phyloP scores from a whole-genome alignment of 2,888 invertebrate genomes.

The Dendrolimus houi region DNA sequence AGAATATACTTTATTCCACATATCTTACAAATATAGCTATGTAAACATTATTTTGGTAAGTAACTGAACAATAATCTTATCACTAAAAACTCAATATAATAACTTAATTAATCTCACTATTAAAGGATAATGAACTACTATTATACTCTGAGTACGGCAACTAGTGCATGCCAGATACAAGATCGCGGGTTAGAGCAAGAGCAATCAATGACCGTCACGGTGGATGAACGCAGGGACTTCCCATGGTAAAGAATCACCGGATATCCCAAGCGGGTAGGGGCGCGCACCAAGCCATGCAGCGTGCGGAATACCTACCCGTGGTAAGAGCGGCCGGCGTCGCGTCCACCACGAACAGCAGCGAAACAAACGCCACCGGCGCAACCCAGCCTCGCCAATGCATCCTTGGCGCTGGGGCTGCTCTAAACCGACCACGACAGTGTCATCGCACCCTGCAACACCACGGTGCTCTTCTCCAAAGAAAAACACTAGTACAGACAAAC shows the following conservation, averaged over 20 bases:
- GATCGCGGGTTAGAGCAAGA: too few relatives aligned
- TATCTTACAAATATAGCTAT: too few relatives aligned
- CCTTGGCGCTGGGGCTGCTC: not conserved
- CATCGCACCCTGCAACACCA: not conserved
- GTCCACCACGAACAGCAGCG: not conserved
- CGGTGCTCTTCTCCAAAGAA: not conserved
- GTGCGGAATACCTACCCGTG: not conserved
- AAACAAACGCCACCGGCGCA: not conserved
- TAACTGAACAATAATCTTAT: too few relatives aligned
- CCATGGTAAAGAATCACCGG: not conserved
- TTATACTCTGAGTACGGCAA: too few relatives aligned
- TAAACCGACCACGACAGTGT: not conserved
- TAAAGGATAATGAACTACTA: too few relatives aligned
- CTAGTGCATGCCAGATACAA: too few relatives aligned
- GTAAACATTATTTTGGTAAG: too few relatives aligned
- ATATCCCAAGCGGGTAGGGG: not conserved
- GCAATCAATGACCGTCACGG: not conserved
- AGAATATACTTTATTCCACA: too few relatives aligned
- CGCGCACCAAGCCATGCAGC: not conserved
- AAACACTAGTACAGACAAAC: not conserved
- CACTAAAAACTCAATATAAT: too few relatives aligned
- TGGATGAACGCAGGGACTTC: not conserved
- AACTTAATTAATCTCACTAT: too few relatives aligned
- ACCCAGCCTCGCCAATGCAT: not conserved
- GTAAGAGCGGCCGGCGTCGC: not conserved